A percentile compares a stretch with the other conserved stretches of the same genome.
Evolutionary conservation across 2,113 vertebrate genomes (phyloP).

Genomic region (Alaudala cheleensis): DNA sequence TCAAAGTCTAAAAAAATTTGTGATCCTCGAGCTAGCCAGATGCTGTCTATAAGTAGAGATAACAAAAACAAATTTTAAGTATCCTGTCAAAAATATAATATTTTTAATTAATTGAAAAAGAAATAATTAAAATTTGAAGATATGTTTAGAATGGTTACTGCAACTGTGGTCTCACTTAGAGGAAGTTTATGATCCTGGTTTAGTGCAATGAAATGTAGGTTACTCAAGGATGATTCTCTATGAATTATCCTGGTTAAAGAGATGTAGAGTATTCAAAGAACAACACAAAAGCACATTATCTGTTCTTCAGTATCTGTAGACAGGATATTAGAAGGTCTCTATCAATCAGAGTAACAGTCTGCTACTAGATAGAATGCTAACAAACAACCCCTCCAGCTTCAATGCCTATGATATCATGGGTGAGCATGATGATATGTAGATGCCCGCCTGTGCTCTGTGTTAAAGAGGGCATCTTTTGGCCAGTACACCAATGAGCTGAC

Average conservation of each 20-base stretch:
- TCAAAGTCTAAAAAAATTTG: not conserved
- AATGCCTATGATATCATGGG: not conserved
- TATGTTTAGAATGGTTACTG: not conserved
- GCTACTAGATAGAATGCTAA: not conserved
- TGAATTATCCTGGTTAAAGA: not conserved
- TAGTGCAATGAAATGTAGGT: not conserved
- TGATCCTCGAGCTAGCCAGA: not conserved
- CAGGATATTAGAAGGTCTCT: not conserved
- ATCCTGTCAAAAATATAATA: not conserved
- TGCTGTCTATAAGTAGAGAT: not conserved
- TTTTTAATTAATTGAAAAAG: not conserved
- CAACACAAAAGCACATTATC: not conserved
- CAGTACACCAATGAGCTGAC: not conserved
- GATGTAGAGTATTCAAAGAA: not conserved
- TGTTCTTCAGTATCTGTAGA: not conserved
- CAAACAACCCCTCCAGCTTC: not conserved
- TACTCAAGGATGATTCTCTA: not conserved
- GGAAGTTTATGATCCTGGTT: not conserved
- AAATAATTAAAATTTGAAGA: not conserved
- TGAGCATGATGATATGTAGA: not conserved
- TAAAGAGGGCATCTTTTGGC: not conserved
- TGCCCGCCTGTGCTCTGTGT: not conserved
- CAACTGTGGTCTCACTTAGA: fast-evolving
- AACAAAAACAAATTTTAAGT: not conserved
- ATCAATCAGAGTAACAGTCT: not conserved